Evolutionary conservation across 2,888 invertebrate genomes (phyloP), one percentile per base, ranked within the genome.

Genomic region (Nasonovia ribisnigri): DNA sequence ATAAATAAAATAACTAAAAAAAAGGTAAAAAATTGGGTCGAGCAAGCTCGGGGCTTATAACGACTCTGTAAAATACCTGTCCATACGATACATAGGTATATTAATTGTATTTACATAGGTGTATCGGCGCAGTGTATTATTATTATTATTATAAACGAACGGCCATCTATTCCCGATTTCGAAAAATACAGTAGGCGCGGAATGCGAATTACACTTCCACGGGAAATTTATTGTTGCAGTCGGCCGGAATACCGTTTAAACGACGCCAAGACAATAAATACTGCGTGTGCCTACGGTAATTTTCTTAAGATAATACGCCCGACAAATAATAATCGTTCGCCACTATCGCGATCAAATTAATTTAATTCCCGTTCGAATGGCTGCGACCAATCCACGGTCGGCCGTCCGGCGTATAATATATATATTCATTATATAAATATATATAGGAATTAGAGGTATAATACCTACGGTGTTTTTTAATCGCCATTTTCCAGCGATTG

Each of bases 331-430:
- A 91, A 87, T 88, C 92, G 67, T 60, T 91, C 86, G 29, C 86
- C 77, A 43, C 84, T 46, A 91, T 87, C 60, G 86, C 67, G 48
- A 88, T 92, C 60, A 29, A 92, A 92, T 92, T 48, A 67, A 92
- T 88, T 67, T 87, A 48, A 92, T 92, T 92, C 48, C 26, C 87
- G 84, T 57, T 26, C n/a, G 43, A n/a, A 36, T 51, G 24, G 51
- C 87, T 26, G 36, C 77, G 77, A 77, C 84, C 42, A 57, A 57
- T 88, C 26, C 57, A 29, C 57, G 43, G 3, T 57, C 29, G 26
- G 2, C 26, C 6, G 54, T 84, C 36, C 84, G 51, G 51, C 54
- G 10, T n/a, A n/a, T 57, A 43, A 54, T 54, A 16, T 54, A 54
- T 54, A 54, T 51, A 51, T 51, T 20, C 0, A 51, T 54, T n/a